These are phyloP conservation scores for Notospermus geniculatus DNA, from an alignment of 1,140 invertebrate species.

Conservation along the genomic window DNA sequence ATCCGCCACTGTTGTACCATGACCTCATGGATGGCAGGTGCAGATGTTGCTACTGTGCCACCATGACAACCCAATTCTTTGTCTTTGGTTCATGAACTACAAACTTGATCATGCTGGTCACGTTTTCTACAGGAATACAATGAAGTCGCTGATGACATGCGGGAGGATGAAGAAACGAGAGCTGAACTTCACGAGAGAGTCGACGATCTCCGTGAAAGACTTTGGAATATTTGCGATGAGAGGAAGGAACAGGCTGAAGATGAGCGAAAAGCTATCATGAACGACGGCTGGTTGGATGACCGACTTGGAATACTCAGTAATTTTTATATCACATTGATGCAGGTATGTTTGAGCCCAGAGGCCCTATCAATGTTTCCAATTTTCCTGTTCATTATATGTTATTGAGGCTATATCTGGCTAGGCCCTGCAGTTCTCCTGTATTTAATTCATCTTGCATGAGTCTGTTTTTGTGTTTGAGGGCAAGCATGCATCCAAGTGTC, in stretches of 20 bases:
- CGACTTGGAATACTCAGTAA: constrained; percentile 53
- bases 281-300: constrained; percentile 56
- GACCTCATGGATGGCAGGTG: too few species aligned
- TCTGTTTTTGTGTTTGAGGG: too few species aligned
- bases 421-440: too few species aligned
- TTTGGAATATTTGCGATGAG: constrained; percentile 55
- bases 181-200: constrained; percentile 54
- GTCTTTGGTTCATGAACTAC: too few species aligned
- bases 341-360: constrained; percentile 29
- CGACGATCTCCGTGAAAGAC: constrained; percentile 52
- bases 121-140: constrained; percentile 52
- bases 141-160: constrained; percentile 52
- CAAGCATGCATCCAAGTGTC: too few species aligned
- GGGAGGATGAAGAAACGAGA: constrained; percentile 54
- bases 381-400: not conserved
- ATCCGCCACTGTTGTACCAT: too few species aligned
- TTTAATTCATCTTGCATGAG: too few species aligned
- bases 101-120: too few species aligned
- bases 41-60: too few species aligned
- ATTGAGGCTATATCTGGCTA: too few species aligned
- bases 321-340: constrained; percentile 54
- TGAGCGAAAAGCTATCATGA: constrained; percentile 48
- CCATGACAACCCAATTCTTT: too few species aligned
- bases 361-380: constrained; percentile 11
- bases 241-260: constrained; percentile 52